Evolutionary conservation across 64 coral and sea anemone genomes (phyloP), one percentile per base, ranked within the genome.

Genomic region (Exaiptasia diaphana): DNA sequence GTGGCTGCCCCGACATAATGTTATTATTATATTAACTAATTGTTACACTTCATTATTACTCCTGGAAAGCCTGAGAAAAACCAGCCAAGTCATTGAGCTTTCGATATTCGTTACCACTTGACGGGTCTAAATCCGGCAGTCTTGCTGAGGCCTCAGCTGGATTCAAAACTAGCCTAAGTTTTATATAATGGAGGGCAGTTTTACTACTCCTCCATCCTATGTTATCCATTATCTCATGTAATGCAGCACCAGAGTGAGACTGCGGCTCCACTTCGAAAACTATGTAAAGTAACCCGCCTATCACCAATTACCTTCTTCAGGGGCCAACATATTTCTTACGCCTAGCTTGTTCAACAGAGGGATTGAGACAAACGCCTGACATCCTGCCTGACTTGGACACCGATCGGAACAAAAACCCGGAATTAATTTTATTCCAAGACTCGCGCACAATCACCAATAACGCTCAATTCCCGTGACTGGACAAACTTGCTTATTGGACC

Each of bases 181-280:
- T 74, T 32, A 63, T 62, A 64, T 85, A 86, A 53, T 84, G 50
- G 0, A 73, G 20, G 1, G 69, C 82, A 13, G 69, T 76, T 58
- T 21, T 71, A 23, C 46, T 58, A 5, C n/a, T 32, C 42, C 75
- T 86, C 71, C 82, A 72, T 26, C 37, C 56, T 5, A 46, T 50
- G 64, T 83, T 42, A 72, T 58, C 65, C 46, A 83, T 72, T 0
- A 83, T 71, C 3, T 83, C 67, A 52, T 55, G 45, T 29, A 83
- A 71, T 24, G 14, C 4, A 46, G 36, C 50, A 23, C 67, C 64
- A 26, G 67, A 83, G 11, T 1, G 67, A 72, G 37, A 83, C 22
- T 36, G 82, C 82, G 1, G 52, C 49, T 9, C 82, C 41, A 45
- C 53, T 74, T 48, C 67, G n/a, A 85, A 85, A 85, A 41, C 68